phyloP scores from a whole-genome alignment of 1,140 invertebrate species.

The Cardiocondyla obscurior region DNA sequence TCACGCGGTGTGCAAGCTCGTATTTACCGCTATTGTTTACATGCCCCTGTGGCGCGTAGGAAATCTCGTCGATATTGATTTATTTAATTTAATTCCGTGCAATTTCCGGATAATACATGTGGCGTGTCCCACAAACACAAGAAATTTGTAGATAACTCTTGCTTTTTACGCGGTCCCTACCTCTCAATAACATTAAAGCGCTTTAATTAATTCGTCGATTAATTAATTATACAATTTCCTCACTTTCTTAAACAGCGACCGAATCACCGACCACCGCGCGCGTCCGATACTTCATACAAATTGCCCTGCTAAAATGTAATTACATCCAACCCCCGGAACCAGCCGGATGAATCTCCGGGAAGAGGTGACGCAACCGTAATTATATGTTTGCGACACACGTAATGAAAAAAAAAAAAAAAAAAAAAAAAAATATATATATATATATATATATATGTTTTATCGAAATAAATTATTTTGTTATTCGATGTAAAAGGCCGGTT shows the following conservation, averaged over 20 bases:
- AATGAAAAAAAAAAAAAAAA: too few relatives aligned
- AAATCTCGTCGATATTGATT: conserved; percentile 53
- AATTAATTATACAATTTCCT: background rate
- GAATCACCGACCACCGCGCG: too few relatives aligned
- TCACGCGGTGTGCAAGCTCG: conserved; percentile 20
- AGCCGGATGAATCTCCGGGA: too few relatives aligned
- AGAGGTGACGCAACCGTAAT: too few relatives aligned
- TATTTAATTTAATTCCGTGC: conserved; percentile 42
- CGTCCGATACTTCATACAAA: too few relatives aligned
- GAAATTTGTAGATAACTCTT: background rate
- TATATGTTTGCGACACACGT: too few relatives aligned
- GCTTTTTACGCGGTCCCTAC: background rate
- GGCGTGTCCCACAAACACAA: background rate
- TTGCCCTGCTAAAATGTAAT: too few relatives aligned
- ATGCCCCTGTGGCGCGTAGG: conserved; percentile 23
- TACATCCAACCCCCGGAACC: too few relatives aligned
- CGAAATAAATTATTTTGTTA: background rate
- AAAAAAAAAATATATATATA: too few relatives aligned
- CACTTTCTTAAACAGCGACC: too few relatives aligned
- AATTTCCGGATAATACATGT: conserved; percentile 33
- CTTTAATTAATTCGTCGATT: background rate
- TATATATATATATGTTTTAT: background rate
- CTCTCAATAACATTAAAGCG: background rate
- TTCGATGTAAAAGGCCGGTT: background rate
- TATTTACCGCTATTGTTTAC: conserved; percentile 54